Conservation (phyloP, 2,113 vertebrate genomes). For the Phylloscopus whistleri region DNA sequence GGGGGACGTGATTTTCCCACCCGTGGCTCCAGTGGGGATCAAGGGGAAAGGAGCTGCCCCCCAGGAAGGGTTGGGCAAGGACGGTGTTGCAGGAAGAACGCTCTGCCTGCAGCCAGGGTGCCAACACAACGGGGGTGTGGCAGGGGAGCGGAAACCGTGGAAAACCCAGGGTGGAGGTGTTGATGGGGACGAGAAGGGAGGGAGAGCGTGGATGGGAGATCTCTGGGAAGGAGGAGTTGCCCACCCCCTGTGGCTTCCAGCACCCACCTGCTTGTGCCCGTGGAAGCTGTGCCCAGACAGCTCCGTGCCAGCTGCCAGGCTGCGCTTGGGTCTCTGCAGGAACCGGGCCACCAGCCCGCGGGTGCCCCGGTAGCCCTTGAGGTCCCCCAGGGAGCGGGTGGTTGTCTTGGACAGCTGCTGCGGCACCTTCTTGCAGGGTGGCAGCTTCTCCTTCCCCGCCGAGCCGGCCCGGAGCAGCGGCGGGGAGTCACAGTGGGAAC, state of each 20-base stretch:
- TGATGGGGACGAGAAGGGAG: neutral
- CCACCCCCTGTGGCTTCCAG: neutral
- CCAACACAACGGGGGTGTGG: rapidly evolving
- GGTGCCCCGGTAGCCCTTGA: conserved; percentile 82
- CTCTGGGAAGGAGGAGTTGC: neutral
- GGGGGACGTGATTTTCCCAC: rapidly evolving
- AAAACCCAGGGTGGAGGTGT: neutral
- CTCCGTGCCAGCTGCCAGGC: conserved; percentile 68
- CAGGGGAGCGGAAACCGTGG: rapidly evolving
- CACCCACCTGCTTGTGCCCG: conserved; percentile 77
- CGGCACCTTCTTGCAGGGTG: neutral
- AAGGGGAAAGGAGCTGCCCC: neutral
- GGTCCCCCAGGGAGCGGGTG: conserved; percentile 89
- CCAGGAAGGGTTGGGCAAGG: neutral
- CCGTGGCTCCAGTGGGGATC: neutral
- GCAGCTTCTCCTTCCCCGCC: conserved; percentile 53
- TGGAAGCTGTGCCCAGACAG: conserved; percentile 70
- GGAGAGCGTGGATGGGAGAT: neutral
- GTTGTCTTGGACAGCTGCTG: conserved; percentile 58
- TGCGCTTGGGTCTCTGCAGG: conserved; percentile 88
- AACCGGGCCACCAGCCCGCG: conserved; percentile 88
- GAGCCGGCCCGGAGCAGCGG: conserved; percentile 63
- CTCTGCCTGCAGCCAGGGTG: neutral
- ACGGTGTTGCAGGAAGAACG: neutral
- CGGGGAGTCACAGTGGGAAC: conserved; percentile 70